A percentile compares a stretch with the other conserved stretches of the same genome.
phyloP scores from a whole-genome alignment of 2,113 vertebrate species.

The Ia io region DNA sequence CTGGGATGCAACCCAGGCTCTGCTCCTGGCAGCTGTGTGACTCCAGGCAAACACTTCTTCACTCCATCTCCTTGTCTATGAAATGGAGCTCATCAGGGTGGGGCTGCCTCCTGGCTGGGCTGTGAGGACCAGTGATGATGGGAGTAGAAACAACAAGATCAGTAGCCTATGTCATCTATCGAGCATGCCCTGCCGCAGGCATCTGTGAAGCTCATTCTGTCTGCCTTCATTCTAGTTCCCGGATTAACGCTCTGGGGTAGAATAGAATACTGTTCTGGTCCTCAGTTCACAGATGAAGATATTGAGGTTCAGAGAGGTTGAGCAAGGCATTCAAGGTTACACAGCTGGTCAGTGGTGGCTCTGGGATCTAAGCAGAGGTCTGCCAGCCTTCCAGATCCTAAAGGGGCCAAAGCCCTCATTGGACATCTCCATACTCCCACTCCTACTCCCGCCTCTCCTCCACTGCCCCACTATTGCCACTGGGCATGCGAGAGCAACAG shows the following conservation, averaged over 20 bases:
- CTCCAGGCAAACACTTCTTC: background rate
- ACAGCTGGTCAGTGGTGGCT: background rate
- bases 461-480: background rate
- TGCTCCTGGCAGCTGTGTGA: background rate
- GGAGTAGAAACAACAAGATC: accelerated
- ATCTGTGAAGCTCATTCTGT: background rate
- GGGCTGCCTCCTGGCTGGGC: background rate
- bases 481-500: background rate
- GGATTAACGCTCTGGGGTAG: background rate
- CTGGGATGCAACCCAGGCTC: background rate
- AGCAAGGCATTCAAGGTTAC: background rate
- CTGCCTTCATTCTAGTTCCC: background rate
- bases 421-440: background rate
- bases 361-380: background rate
- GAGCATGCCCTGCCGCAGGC: accelerated
- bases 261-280: background rate
- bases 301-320: background rate
- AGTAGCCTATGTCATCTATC: accelerated
- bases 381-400: background rate
- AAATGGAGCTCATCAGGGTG: background rate
- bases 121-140: accelerated
- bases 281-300: background rate
- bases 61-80: background rate
- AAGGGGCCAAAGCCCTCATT: background rate
- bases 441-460: background rate